A percentile compares a stretch with the other conserved stretches of the same genome.
Conservation (phyloP, 2,113 vertebrate genomes). For the Marcusenius ussheri region DNA sequence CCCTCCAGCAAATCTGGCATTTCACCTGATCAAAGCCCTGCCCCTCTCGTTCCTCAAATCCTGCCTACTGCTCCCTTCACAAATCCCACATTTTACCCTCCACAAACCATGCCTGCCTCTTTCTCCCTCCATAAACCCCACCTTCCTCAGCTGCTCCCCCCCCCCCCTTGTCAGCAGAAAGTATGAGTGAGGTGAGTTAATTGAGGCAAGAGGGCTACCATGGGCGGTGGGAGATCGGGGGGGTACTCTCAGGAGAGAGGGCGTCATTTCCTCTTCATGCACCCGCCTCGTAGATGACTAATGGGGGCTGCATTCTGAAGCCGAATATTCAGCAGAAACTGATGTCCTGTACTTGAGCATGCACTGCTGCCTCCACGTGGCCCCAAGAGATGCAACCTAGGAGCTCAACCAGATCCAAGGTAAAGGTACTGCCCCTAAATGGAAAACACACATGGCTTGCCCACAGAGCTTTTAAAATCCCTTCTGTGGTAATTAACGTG, state of each 20-base stretch:
- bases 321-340: constrained; percentile 17
- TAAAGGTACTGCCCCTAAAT: background rate
- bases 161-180: constrained; percentile 56
- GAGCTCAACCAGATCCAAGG: background rate
- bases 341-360: background rate
- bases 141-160: background rate
- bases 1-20: background rate
- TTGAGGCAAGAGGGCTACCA: constrained; percentile 57
- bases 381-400: background rate
- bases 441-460: background rate
- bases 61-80: background rate
- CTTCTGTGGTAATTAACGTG: constrained; percentile 23
- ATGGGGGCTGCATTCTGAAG: constrained; percentile 7
- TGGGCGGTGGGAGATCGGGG: constrained; percentile 19
- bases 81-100: background rate
- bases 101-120: constrained; percentile 2
- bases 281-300: constrained; percentile 13
- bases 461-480: constrained; percentile 13
- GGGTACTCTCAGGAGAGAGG: constrained; percentile 37
- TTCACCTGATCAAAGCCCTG: background rate
- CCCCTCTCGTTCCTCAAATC: background rate
- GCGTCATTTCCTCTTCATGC: constrained; percentile 50
- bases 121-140: background rate
- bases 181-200: constrained; percentile 57
- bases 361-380: background rate